phyloP scores from a whole-genome alignment of 2,888 invertebrate genomes.

The Protophormia terraenovae region DNA sequence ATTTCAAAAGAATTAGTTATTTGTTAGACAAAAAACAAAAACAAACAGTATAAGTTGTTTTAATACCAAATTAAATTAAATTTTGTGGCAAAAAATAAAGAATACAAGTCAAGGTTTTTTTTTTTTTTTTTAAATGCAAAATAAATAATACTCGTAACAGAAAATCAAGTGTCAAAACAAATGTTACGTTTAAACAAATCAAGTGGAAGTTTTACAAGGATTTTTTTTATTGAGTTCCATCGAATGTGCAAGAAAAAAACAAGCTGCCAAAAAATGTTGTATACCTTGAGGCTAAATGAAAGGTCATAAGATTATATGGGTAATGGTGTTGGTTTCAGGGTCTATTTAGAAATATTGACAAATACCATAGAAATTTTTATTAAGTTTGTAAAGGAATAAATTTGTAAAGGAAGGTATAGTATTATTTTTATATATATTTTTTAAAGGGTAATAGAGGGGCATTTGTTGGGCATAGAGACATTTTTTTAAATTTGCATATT shows the following conservation, averaged over 20 bases:
- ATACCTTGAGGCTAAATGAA: constrained; percentile 21
- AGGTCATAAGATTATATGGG: neutral
- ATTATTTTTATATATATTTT: too few species aligned
- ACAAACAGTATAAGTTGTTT: neutral
- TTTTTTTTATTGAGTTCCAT: constrained; percentile 20
- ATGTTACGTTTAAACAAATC: constrained; percentile 40
- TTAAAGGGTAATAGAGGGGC: too few species aligned
- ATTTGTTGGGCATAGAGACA: too few species aligned
- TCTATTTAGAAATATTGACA: neutral
- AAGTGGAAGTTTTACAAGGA: constrained; percentile 50
- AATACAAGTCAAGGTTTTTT: constrained; percentile 29
- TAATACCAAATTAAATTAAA: constrained; percentile 21
- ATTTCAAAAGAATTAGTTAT: constrained; percentile 3
- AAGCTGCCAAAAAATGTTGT: neutral
- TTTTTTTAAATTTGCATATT: too few species aligned
- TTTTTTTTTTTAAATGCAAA: neutral
- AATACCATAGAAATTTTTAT: constrained; percentile 11
- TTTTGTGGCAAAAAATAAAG: neutral
- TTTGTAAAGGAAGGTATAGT: too few species aligned
- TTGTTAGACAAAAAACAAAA: neutral
- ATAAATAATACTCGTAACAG: neutral
- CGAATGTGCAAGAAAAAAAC: neutral
- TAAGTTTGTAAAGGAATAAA: too few species aligned
- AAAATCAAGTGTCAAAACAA: constrained; percentile 52
- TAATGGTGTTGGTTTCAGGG: neutral